A percentile compares a stretch with the other conserved stretches of the same genome.
Conservation (phyloP, 1,140 invertebrate species). For the Lucilia sericata region DNA sequence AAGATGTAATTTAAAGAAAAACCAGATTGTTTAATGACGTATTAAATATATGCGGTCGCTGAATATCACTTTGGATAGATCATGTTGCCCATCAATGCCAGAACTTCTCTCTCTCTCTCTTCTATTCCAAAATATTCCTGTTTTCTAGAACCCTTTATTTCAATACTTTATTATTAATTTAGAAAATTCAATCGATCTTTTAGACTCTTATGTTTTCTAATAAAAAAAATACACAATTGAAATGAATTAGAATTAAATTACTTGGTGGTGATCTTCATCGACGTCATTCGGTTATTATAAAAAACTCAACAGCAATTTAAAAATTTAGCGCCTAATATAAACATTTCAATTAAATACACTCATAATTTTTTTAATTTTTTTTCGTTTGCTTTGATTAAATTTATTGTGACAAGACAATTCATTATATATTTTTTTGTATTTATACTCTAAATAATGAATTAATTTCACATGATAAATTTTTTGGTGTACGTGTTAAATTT, state of each 20-base stretch:
- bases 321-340: background rate
- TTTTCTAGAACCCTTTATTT: too few species aligned
- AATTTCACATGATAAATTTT: background rate
- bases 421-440: background rate
- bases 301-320: background rate
- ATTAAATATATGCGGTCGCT: too few species aligned
- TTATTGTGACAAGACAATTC: background rate
- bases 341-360: background rate
- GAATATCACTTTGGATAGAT: too few species aligned
- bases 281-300: background rate
- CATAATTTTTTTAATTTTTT: background rate
- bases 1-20: too few species aligned
- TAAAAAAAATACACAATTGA: background rate
- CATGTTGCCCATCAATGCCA: too few species aligned
- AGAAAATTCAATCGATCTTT: too few species aligned
- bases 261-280: background rate
- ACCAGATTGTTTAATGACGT: too few species aligned
- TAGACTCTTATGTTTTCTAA: too few species aligned
- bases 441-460: background rate
- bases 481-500: too few species aligned
- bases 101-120: too few species aligned
- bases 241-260: slow-evolving; percentile 3
- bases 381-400: background rate
- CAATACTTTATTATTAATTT: too few species aligned
- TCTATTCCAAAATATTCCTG: too few species aligned